phyloP scores from a whole-genome alignment of 23 tunicate genomes.

The Trididemnum clinides region DNA sequence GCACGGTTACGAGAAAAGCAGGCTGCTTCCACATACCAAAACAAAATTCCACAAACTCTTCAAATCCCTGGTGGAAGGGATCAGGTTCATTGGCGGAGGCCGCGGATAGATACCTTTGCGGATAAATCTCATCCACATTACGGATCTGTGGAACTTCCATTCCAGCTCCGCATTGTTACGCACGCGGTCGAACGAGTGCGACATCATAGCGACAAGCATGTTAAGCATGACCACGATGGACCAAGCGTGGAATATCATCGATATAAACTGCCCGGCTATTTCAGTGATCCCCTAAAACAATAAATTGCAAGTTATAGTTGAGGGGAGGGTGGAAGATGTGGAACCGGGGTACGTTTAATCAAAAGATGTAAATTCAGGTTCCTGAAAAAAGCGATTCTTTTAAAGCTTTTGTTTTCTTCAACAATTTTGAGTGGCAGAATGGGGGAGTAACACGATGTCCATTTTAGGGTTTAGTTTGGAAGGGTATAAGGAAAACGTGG shows the following conservation, averaged over 20 bases:
- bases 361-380: too few relatives aligned
- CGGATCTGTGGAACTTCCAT: conserved; percentile 75
- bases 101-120: conserved; percentile 61
- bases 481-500: too few relatives aligned
- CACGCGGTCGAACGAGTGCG: conserved; percentile 78
- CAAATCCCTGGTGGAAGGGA: conserved; percentile 52
- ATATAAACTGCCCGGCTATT: conserved; percentile 37
- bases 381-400: too few relatives aligned
- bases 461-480: too few relatives aligned
- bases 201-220: conserved; percentile 79
- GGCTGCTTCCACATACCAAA: background rate
- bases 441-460: too few relatives aligned
- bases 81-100: conserved; percentile 71
- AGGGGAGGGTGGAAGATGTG: too few relatives aligned
- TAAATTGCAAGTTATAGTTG: too few relatives aligned
- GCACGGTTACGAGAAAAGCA: too few relatives aligned
- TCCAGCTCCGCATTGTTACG: conserved; percentile 74
- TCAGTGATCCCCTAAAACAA: conserved; percentile 34
- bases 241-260: conserved; percentile 70
- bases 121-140: conserved; percentile 76
- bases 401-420: too few relatives aligned
- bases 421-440: too few relatives aligned
- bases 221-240: conserved; percentile 75
- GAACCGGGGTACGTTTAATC: too few relatives aligned
- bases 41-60: conserved; percentile 17